A percentile compares a stretch with the other conserved stretches of the same genome.
Evolutionary conservation across 2,113 vertebrate genomes (phyloP).

Genomic region (Diphyllodes magnificus): DNA sequence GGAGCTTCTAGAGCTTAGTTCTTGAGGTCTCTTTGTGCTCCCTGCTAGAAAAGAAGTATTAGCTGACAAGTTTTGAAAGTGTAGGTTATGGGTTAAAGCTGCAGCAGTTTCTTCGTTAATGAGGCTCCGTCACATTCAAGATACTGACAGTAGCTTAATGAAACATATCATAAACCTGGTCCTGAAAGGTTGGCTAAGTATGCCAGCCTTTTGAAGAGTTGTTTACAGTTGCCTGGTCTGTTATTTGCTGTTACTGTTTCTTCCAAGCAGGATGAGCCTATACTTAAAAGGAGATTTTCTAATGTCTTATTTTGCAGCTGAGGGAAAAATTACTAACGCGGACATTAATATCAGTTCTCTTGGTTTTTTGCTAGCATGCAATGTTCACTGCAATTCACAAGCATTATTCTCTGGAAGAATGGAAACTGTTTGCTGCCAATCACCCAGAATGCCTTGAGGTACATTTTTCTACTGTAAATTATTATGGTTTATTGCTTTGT

Average conservation of each 20-base stretch:
- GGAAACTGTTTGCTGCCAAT: conserved; percentile 87
- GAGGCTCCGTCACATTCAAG: background rate
- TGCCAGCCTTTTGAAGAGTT: background rate
- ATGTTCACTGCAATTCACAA: conserved; percentile 97
- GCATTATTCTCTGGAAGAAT: conserved; percentile 93
- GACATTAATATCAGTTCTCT: conserved; percentile 12
- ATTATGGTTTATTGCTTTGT: conserved; percentile 33
- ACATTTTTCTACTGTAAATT: conserved; percentile 17
- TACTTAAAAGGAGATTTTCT: background rate
- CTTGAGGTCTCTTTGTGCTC: background rate
- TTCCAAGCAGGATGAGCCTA: background rate
- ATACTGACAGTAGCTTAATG: background rate
- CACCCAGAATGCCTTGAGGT: conserved; percentile 95
- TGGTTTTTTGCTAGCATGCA: conserved; percentile 78
- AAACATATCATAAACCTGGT: background rate
- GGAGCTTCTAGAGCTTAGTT: background rate
- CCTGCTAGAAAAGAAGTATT: background rate
- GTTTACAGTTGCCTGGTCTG: background rate
- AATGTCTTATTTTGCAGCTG: background rate
- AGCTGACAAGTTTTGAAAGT: background rate
- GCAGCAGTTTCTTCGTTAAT: background rate
- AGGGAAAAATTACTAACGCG: background rate
- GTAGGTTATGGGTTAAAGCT: background rate
- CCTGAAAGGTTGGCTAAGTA: background rate
- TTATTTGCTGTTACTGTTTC: background rate